Conservation (phyloP, 2,113 vertebrate genomes). For the Pachycephala philippinensis region DNA sequence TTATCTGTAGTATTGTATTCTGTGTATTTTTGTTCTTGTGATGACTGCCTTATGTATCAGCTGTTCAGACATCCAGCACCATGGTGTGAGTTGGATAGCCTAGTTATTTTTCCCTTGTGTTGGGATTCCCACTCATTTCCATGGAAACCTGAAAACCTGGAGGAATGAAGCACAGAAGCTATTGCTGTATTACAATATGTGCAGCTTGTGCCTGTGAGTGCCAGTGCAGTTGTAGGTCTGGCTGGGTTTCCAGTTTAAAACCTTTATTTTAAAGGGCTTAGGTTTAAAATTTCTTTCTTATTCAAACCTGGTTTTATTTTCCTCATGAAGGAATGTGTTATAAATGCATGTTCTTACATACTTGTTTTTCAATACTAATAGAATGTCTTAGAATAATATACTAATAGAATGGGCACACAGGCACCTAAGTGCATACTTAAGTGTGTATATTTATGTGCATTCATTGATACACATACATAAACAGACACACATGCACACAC, state of each 20-base stretch:
- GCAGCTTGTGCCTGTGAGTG: neutral
- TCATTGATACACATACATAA: neutral
- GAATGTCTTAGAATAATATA: neutral
- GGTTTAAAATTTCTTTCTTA: neutral
- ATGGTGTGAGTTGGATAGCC: conserved; percentile 43
- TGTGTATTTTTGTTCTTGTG: neutral
- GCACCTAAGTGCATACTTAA: fast-evolving
- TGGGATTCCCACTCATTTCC: conserved; percentile 56
- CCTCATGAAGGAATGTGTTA: neutral
- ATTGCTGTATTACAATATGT: neutral
- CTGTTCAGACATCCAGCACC: conserved; percentile 28
- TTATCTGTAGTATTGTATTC: neutral
- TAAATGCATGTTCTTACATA: neutral
- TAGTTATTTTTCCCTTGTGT: conserved; percentile 22
- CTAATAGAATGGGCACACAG: neutral
- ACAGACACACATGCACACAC: neutral
- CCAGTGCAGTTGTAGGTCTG: neutral
- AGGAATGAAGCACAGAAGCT: conserved; percentile 12
- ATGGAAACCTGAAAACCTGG: conserved; percentile 41
- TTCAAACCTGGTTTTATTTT: neutral
- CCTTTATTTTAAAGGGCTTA: neutral
- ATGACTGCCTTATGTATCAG: neutral
- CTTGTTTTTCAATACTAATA: neutral
- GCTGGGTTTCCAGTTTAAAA: neutral
- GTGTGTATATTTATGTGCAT: neutral